Evolutionary conservation across 2,113 vertebrate species (phyloP).

Genomic region (Melanotaenia duboulayi): DNA sequence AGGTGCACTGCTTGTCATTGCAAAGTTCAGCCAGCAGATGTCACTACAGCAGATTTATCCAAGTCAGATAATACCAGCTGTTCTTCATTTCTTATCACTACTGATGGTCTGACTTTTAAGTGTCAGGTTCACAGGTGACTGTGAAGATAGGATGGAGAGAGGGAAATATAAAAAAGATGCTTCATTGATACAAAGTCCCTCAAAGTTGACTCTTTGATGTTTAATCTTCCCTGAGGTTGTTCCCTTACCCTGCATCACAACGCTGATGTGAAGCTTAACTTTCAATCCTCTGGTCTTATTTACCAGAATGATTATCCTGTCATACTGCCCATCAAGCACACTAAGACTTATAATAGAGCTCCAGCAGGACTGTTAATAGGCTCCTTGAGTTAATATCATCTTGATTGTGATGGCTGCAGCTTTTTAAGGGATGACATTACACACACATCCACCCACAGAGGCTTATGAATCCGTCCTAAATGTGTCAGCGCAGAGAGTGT

Average conservation of each 20-base stretch:
- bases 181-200: slow-evolving; percentile 36
- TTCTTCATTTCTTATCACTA: slow-evolving; percentile 15
- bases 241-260: slow-evolving; percentile 35
- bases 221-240: slow-evolving; percentile 37
- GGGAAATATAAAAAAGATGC: slow-evolving; percentile 8
- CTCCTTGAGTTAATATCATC: slow-evolving; percentile 61
- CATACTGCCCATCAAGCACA: slow-evolving; percentile 60
- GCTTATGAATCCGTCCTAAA: slow-evolving; percentile 68
- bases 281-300: slow-evolving; percentile 53
- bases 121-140: slow-evolving; percentile 20
- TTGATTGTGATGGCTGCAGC: slow-evolving; percentile 41
- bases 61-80: not conserved
- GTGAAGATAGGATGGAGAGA: slow-evolving; percentile 5
- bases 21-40: slow-evolving; percentile 69
- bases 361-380: slow-evolving; percentile 55
- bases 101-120: slow-evolving; percentile 13
- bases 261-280: slow-evolving; percentile 56
- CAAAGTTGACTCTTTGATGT: slow-evolving; percentile 58
- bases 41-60: slow-evolving; percentile 37
- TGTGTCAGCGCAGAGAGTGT: slow-evolving; percentile 62
- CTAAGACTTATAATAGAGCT: slow-evolving; percentile 66
- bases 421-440: slow-evolving; percentile 44
- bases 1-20: slow-evolving; percentile 30
- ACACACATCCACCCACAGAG: slow-evolving; percentile 37
- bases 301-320: slow-evolving; percentile 61